Percentiles rank a stretch among this genome's conserved stretches.
These are phyloP conservation scores for Myotis lucifugus DNA, from an alignment of 2,113 vertebrate genomes.

Conservation along the genomic window DNA sequence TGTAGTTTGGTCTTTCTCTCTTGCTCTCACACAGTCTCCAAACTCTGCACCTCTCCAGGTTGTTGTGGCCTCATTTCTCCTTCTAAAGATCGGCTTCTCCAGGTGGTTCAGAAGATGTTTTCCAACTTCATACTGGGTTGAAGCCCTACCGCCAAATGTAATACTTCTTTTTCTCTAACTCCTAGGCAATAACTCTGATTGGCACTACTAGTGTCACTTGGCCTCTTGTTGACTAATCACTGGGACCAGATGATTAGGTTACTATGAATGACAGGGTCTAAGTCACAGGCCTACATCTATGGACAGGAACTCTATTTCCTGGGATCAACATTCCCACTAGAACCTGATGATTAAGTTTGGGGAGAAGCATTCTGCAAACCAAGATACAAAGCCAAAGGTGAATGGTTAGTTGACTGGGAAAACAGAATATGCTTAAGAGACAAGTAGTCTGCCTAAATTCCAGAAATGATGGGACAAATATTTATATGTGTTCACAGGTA, in stretches of 20 bases:
- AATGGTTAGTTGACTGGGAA: background rate
- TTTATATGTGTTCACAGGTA: background rate
- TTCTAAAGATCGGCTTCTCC: background rate
- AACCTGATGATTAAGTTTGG: background rate
- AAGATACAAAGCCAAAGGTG: background rate
- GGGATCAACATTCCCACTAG: too few relatives aligned
- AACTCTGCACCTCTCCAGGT: background rate
- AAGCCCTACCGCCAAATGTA: background rate
- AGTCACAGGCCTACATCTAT: background rate
- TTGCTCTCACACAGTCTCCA: rapidly evolving
- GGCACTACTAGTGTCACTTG: background rate
- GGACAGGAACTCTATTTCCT: background rate
- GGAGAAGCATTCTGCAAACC: background rate
- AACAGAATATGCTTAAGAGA: background rate
- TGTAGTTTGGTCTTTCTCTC: background rate
- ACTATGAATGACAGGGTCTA: background rate
- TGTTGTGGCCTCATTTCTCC: background rate
- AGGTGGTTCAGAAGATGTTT: background rate
- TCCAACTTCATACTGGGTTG: background rate
- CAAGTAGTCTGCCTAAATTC: background rate
- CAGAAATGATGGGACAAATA: background rate
- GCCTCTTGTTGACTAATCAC: background rate
- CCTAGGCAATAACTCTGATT: background rate
- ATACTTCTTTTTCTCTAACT: background rate
- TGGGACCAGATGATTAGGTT: background rate